Conservation (phyloP, 2,888 invertebrate species). For the Halictus quadricinctus region DNA sequence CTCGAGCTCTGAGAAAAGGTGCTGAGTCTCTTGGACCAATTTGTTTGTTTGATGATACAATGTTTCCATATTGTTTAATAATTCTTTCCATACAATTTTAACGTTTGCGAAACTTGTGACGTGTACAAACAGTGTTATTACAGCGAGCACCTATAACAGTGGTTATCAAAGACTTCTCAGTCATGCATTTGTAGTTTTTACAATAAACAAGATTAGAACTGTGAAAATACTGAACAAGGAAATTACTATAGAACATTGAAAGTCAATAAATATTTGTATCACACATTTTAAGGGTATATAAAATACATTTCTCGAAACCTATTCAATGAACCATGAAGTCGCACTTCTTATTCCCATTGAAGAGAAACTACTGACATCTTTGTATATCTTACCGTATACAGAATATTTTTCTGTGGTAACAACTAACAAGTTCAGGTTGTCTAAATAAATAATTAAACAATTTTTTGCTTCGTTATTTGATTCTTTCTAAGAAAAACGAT, state of each 20-base stretch:
- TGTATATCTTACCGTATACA: not conserved
- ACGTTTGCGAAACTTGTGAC: constrained; percentile 59
- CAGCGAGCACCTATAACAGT: constrained; percentile 30
- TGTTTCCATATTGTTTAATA: constrained; percentile 87
- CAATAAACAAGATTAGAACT: not conserved
- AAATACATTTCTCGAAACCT: constrained; percentile 5
- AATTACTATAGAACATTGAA: not conserved
- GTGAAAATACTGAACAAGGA: not conserved
- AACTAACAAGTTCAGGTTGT: constrained; percentile 7
- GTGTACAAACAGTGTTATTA: constrained; percentile 56
- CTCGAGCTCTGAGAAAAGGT: constrained; percentile 89
- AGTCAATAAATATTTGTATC: not conserved
- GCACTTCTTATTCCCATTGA: constrained; percentile 5
- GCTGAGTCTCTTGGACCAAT: constrained; percentile 92
- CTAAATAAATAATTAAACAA: constrained; percentile 28
- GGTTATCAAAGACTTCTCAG: constrained; percentile 16
- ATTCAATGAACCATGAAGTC: not conserved
- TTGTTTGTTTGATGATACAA: constrained; percentile 96
- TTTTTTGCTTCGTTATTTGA: not conserved
- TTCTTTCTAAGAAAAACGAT: not conserved
- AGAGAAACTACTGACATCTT: constrained; percentile 40
- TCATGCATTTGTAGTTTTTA: not conserved
- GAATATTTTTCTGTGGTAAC: not conserved
- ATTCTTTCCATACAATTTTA: constrained; percentile 34
- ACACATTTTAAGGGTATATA: not conserved